phyloP scores from a whole-genome alignment of 2,797 vertebrate species.

The Typhlichthys subterraneus region DNA sequence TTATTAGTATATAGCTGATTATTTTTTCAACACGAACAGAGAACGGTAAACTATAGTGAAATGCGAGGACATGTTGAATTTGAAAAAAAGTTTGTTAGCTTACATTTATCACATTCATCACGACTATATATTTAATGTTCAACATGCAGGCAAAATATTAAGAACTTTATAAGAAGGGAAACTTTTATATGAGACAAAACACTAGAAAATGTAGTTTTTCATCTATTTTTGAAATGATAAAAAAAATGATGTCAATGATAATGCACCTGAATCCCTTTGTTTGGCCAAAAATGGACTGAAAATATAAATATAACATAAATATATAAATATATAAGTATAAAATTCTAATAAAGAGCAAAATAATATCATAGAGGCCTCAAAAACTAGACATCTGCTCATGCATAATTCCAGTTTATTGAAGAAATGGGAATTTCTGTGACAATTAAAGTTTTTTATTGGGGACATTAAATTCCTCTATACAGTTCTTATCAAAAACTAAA shows the following conservation, averaged over 20 bases:
- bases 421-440: slow-evolving; percentile 63
- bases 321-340: background rate
- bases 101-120: background rate
- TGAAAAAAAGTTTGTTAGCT: no score
- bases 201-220: no score
- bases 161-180: background rate
- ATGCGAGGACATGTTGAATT: no score
- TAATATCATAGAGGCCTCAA: slow-evolving; percentile 36
- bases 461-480: slow-evolving; percentile 59
- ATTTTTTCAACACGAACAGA: no score
- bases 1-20: no score
- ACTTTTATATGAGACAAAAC: slow-evolving; percentile 14
- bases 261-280: no score
- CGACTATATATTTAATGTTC: background rate
- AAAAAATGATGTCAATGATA: no score
- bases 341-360: background rate
- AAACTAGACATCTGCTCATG: slow-evolving; percentile 76
- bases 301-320: slow-evolving; percentile 14
- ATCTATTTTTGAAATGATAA: no score
- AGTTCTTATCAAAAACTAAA: slow-evolving; percentile 68
- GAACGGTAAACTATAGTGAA: no score
- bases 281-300: no score
- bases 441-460: slow-evolving; percentile 66
- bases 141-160: slow-evolving; percentile 21
- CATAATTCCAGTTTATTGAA: slow-evolving; percentile 76